Base-by-base conservation (phyloP, 2,113 vertebrate genomes). In the Triplophysa dalaica region DNA sequence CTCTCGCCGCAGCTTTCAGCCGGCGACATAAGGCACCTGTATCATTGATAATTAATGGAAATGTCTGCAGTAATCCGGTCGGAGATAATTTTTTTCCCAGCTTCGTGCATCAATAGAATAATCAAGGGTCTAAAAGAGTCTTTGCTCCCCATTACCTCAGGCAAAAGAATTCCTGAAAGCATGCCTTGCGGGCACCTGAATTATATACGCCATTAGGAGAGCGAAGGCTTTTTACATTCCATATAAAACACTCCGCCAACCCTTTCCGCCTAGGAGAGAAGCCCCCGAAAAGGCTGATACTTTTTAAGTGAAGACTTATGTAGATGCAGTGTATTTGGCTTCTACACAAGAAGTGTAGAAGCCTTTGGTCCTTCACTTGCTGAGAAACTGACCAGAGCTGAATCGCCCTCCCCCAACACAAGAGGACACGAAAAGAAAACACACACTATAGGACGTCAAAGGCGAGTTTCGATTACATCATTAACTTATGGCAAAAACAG, bases 31-130 rank as follows among this genome's bases (percentile, higher is more conserved):
- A 91, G 89, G 84, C 91, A 94, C 93, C 92, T 91, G 90, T 91
- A 81, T 95, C 96, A 98, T 98, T 94, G 96, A 98, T 98, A 97
- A 98, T 98, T 98, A 98, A 98, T 98, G 95, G 94, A 95, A 96
- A 98, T 97, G 95, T 97, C 95, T 94, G 93, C 92, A 92, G 94
- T 96, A 96, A 98, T 98, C 95, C 94, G 94, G 93, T 90, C 91
- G 92, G 94, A 96, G 95, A 96, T 96, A 92, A 95, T 93, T 97
- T 96, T 98, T 94, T 95, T 94, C 95, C 63, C 94, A 96, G 95
- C 93, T 94, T 94, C 94, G 93, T 93, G 94, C 96, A 98, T 97
- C 96, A 97, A 96, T 96, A 94, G 95, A 93, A 98, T 98, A 98
- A 98, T 98, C 94, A 96, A 94, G 95, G 93, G 94, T 94, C 95